phyloP scores from a whole-genome alignment of 2,113 vertebrate genomes.

The Crotalus tigris region DNA sequence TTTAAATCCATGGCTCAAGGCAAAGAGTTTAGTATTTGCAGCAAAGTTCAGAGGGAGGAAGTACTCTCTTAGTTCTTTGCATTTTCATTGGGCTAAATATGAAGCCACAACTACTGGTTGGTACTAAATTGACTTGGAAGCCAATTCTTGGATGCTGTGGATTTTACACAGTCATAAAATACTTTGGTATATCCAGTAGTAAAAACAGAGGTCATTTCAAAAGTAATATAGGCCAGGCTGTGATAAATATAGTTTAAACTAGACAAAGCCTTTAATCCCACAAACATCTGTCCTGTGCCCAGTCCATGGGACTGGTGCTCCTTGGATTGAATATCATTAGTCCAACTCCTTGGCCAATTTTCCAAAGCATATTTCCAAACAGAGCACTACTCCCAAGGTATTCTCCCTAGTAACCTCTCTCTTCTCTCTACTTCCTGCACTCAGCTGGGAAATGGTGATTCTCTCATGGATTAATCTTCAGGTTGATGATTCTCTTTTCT shows the following conservation, averaged over 20 bases:
- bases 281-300: not conserved
- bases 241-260: not conserved
- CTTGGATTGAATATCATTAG: not conserved
- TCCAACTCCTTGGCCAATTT: not conserved
- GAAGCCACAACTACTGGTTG: not conserved
- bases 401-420: not conserved
- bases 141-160: not conserved
- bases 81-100: not conserved
- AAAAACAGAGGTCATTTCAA: not conserved
- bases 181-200: not conserved
- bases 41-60: not conserved
- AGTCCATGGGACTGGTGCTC: not conserved
- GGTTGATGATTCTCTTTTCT: not conserved
- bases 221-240: not conserved
- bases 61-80: not conserved
- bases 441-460: not conserved
- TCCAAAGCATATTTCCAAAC: not conserved
- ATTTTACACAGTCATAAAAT: not conserved
- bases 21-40: not conserved
- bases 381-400: not conserved
- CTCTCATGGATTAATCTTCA: not conserved
- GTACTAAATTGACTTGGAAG: not conserved
- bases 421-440: not conserved
- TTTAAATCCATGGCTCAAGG: not conserved
- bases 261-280: not conserved